Percentiles rank a stretch among this genome's conserved stretches.
phyloP scores from a whole-genome alignment of 2,888 invertebrate species.

The Helicoverpa assulta region DNA sequence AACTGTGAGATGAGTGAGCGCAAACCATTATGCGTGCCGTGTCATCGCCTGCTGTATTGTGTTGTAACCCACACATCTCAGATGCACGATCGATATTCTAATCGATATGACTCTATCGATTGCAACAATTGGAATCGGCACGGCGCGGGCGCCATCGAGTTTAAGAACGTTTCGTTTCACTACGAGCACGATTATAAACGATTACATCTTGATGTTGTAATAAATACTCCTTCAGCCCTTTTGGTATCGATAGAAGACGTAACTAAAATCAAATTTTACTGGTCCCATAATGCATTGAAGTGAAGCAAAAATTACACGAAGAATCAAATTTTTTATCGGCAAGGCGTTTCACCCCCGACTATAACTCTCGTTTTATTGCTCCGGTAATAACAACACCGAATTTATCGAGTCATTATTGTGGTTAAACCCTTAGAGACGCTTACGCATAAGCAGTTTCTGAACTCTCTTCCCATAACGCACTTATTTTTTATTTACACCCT shows the following conservation, averaged over 20 bases:
- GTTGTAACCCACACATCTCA: conserved; percentile 49
- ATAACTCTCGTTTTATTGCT: conserved; percentile 71
- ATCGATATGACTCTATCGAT: conserved; percentile 50
- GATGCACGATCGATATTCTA: conserved; percentile 54
- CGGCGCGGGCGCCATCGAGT: conserved; percentile 39
- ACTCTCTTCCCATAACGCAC: conserved; percentile 37
- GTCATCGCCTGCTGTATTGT: conserved; percentile 60
- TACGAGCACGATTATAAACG: conserved; percentile 5
- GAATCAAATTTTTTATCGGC: conserved; percentile 71
- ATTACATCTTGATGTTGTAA: conserved; percentile 3
- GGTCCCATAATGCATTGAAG: conserved; percentile 65
- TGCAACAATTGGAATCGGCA: conserved; percentile 37
- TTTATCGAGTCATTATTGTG: conserved; percentile 72
- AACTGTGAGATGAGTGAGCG: conserved; percentile 66
- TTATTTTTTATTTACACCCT: conserved; percentile 38
- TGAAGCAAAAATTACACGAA: conserved; percentile 70
- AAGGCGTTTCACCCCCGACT: conserved; percentile 66
- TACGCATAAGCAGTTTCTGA: conserved; percentile 57
- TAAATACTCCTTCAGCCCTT: conserved; percentile 11
- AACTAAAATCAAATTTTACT: conserved; percentile 54
- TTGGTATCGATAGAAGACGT: conserved; percentile 16
- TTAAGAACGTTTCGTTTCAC: conserved; percentile 8
- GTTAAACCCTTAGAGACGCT: conserved; percentile 63
- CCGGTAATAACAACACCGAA: conserved; percentile 67
- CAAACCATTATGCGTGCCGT: conserved; percentile 63